phyloP scores from a whole-genome alignment of 1,140 invertebrate species.

The Drosophila melanica region DNA sequence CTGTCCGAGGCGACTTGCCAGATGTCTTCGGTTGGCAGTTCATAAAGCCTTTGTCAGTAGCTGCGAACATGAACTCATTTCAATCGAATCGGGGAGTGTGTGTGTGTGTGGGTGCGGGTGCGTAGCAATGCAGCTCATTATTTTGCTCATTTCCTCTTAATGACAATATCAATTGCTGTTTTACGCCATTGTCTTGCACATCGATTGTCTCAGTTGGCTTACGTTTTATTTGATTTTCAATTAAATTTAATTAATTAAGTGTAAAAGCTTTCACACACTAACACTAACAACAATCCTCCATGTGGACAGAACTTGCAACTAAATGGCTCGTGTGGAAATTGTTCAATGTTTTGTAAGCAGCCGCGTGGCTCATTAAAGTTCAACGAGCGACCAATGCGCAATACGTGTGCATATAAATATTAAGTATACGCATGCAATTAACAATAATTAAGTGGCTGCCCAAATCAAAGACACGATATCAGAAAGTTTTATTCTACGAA shows the following conservation, averaged over 20 bases:
- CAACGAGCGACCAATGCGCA: constrained; percentile 28
- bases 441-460: constrained; percentile 4
- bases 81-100: background rate
- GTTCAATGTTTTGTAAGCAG: constrained; percentile 64
- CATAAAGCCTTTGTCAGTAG: constrained; percentile 62
- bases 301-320: constrained; percentile 10
- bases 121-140: constrained; percentile 69
- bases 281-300: background rate
- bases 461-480: constrained; percentile 33
- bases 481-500: constrained; percentile 16
- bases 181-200: constrained; percentile 67
- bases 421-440: constrained; percentile 49
- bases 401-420: constrained; percentile 36
- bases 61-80: constrained; percentile 54
- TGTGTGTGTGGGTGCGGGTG: background rate
- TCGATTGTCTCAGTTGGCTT: constrained; percentile 71
- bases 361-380: constrained; percentile 38
- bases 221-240: constrained; percentile 78
- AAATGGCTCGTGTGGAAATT: constrained; percentile 69
- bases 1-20: constrained; percentile 42
- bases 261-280: constrained; percentile 65
- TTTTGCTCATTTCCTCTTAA: constrained; percentile 78
- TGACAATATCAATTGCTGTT: constrained; percentile 80
- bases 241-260: constrained; percentile 80
- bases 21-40: constrained; percentile 53